Base-by-base conservation (phyloP, 2,797 vertebrate genomes). In the Remorina albescens region DNA sequence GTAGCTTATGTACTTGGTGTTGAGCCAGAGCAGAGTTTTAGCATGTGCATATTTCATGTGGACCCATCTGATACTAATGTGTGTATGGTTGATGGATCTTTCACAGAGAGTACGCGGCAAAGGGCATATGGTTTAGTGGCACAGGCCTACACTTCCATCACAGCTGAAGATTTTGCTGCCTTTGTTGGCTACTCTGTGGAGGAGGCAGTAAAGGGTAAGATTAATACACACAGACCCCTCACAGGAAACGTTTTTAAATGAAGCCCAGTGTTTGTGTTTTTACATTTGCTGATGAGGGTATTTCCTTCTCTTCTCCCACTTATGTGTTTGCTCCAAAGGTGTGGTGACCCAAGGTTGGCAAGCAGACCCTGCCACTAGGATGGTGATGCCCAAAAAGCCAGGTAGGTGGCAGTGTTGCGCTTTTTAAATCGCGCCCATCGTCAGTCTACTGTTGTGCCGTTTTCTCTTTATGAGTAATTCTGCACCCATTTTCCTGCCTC, bases 361-460 rank as follows among this genome's bases (percentile, higher is more conserved):
- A 83, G 98, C 97, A 0, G 97, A 99, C 85, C 96, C 96, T 3
- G 80, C 93, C 26, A 97, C 97, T 18, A 95, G 97, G 62, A 99
- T 99, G 97, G 96, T 99, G 69, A 96, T 98, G 95, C 98, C 98
- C 63, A 96, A 96, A 87, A 99, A 98, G 81, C 96, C 97, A 78
- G 98, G 98, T 99, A 95, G 95, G 96, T 93, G 95, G 93, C 77
- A 85, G 92, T 93, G 46, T 92, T 88, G 55, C 2, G 73, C 83
- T 71, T 41, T 61, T 13, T 1, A 67, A n/a, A 8, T 12, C 23
- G 21, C n/a, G 0, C 11, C 2, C 8, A 2, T 30, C 23, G 8
- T 23, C 57, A 41, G 11, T 26, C 18, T 2, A 2, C 47, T 32
- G 25, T 9, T 34, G 4, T 37, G 30, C 6, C 0, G 5, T 58